Conservation (phyloP, 2,888 invertebrate species). For the Tryphoninae sp. region DNA sequence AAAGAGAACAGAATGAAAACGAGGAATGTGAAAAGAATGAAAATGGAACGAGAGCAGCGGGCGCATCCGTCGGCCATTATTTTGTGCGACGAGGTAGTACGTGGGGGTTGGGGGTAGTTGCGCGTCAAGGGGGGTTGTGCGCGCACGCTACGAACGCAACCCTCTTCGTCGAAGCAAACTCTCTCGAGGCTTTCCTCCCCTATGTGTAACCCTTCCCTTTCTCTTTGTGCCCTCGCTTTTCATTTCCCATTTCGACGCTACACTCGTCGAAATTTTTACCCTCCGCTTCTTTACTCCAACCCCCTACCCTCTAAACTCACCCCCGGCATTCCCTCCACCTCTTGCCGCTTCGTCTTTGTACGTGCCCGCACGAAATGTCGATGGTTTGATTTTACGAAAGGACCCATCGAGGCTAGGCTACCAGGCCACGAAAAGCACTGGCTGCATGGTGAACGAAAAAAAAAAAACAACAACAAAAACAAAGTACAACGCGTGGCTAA, state of each 20-base stretch:
- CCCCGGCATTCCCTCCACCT: not conserved
- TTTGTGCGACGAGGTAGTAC: constrained; percentile 67
- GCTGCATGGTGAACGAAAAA: constrained; percentile 26
- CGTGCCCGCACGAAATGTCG: constrained; percentile 45
- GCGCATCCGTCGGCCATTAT: constrained; percentile 75
- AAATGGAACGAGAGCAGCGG: constrained; percentile 73
- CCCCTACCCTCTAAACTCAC: not conserved
- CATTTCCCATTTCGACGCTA: constrained; percentile 73
- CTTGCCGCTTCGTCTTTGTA: constrained; percentile 14
- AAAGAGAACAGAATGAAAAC: constrained; percentile 16
- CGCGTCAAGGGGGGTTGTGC: constrained; percentile 35
- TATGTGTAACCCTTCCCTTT: constrained; percentile 33
- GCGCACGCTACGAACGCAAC: constrained; percentile 57
- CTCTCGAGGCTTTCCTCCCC: constrained; percentile 26
- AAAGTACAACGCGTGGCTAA: not conserved
- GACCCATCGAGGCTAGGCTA: constrained; percentile 45
- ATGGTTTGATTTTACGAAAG: constrained; percentile 58
- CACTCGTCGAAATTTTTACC: constrained; percentile 75
- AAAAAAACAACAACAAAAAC: too few species aligned
- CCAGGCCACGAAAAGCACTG: constrained; percentile 22
- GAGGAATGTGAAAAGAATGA: constrained; percentile 63
- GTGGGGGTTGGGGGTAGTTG: constrained; percentile 52
- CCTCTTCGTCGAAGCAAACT: constrained; percentile 52
- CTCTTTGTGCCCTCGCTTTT: constrained; percentile 73
- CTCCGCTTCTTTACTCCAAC: constrained; percentile 54